Percentiles rank a stretch among this genome's conserved stretches.
These are phyloP conservation scores for Anneissia japonica DNA, from an alignment of 35 echinoderm and acorn worm species.

Conservation along the genomic window DNA sequence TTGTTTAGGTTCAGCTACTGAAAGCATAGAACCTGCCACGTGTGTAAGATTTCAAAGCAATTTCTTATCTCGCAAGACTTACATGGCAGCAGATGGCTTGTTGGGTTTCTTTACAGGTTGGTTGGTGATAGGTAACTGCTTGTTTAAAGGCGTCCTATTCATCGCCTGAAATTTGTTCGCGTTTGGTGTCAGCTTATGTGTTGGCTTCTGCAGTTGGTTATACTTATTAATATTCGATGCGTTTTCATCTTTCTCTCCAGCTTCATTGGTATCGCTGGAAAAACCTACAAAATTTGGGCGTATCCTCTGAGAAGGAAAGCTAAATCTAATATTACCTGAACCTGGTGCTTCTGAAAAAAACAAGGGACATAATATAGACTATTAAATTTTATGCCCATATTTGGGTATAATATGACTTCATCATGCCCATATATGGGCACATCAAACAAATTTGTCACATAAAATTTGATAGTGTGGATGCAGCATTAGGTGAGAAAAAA, in stretches of 20 bases:
- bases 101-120: neutral
- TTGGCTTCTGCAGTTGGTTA: neutral
- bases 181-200: neutral
- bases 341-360: conserved; percentile 34
- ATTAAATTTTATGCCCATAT: too few relatives aligned
- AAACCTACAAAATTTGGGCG: neutral
- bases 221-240: neutral
- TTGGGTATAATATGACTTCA: too few relatives aligned
- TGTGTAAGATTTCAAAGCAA: too few relatives aligned
- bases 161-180: neutral
- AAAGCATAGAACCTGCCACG: too few relatives aligned
- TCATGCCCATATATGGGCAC: too few relatives aligned
- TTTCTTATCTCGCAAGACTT: too few relatives aligned
- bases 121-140: neutral
- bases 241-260: neutral
- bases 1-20: too few relatives aligned
- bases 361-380: too few relatives aligned
- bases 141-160: neutral
- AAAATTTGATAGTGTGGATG: too few relatives aligned
- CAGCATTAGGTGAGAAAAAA: too few relatives aligned
- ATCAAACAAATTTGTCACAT: too few relatives aligned
- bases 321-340: conserved; percentile 48
- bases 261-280: neutral
- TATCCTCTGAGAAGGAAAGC: conserved; percentile 28
- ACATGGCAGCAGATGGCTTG: neutral